Base-by-base conservation (phyloP, 2,113 vertebrate species). In the Pogonocichla stellata region DNA sequence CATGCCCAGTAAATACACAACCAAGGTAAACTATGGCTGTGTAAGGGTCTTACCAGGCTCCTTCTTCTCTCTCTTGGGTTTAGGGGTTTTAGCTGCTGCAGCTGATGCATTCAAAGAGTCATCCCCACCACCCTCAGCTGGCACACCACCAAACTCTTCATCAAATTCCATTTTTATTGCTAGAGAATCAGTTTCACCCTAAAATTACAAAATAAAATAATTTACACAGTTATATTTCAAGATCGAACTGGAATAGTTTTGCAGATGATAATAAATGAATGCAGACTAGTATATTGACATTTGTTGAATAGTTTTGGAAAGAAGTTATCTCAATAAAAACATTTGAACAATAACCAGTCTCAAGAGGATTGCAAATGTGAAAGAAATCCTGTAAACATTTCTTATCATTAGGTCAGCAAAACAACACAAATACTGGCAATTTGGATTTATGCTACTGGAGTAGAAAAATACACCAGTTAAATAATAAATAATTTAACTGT, bases 81-180 rank as follows among this genome's bases (percentile, higher is more conserved):
- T 99, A 98, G 96, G 95, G 25, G 95, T 91, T 96, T 98, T 98
- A 88, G 84, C 56, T 91, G 97, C 53, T 80, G 98, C 88, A 61
- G 96, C 95, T 71, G 97, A 93, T 10, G 96, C 95, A 54, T 97
- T 98, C 64, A 98, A 53, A 9, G 98, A 82, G 64, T 98, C 98
- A 86, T 99, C 99, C 71, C 96, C 98, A 50, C 92, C 96, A 73
- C 97, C 98, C 90, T 98, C 98, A 51, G 98, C 98, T 24, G 95
- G 92, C 45, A 98, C 84, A 33, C 95, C 88, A 83, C 98, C 97
- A 48, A 98, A 98, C 73, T 99, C 98, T 86, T 99, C 99, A 87
- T 99, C 99, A 97, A 99, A 99, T 96, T 99, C 99, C 92, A 98
- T 38, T 98, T 99, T 99, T 75, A 99, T 96, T 43, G 93, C 94